phyloP scores from a whole-genome alignment of 2,113 vertebrate genomes.

The Xiphias gladius region DNA sequence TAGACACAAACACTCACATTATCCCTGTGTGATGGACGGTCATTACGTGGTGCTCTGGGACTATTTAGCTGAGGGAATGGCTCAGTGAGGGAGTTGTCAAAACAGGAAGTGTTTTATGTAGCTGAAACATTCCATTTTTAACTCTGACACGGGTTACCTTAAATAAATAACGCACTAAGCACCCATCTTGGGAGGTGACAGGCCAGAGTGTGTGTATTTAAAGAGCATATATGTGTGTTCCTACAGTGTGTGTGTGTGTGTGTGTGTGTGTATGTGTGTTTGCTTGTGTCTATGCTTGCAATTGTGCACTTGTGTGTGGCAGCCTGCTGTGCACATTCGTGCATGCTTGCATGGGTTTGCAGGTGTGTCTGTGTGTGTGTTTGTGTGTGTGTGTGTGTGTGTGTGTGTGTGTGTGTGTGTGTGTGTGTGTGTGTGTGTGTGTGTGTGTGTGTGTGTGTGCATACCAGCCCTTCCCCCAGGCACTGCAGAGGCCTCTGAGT shows the following conservation, averaged over 20 bases:
- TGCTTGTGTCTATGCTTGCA: neutral
- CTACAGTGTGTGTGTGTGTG: slow-evolving; percentile 28
- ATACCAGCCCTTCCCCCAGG: slow-evolving; percentile 43
- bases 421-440: slow-evolving; percentile 36
- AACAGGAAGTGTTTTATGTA: slow-evolving; percentile 84
- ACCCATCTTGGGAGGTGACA: slow-evolving; percentile 42
- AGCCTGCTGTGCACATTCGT: slow-evolving; percentile 9
- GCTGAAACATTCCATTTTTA: slow-evolving; percentile 85
- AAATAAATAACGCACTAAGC: slow-evolving; percentile 76
- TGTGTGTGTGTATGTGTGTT: neutral
- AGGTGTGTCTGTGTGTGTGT: too few relatives aligned
- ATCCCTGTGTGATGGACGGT: slow-evolving; percentile 46
- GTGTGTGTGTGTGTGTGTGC: slow-evolving; percentile 22
- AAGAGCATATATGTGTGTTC: slow-evolving; percentile 15
- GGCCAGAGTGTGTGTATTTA: slow-evolving; percentile 39
- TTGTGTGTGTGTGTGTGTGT: too few relatives aligned
- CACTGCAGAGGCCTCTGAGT: slow-evolving; percentile 42
- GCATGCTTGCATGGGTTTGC: slow-evolving; percentile 3
- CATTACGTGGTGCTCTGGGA: slow-evolving; percentile 65
- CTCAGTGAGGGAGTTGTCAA: slow-evolving; percentile 72
- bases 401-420: too few relatives aligned
- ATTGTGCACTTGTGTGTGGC: slow-evolving; percentile 8
- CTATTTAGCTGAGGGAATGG: slow-evolving; percentile 57
- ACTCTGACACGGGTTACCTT: slow-evolving; percentile 69
- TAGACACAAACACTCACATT: slow-evolving; percentile 36